Evolutionary conservation across 1,140 invertebrate species (phyloP).

Genomic region (Adoxophyes honmai): DNA sequence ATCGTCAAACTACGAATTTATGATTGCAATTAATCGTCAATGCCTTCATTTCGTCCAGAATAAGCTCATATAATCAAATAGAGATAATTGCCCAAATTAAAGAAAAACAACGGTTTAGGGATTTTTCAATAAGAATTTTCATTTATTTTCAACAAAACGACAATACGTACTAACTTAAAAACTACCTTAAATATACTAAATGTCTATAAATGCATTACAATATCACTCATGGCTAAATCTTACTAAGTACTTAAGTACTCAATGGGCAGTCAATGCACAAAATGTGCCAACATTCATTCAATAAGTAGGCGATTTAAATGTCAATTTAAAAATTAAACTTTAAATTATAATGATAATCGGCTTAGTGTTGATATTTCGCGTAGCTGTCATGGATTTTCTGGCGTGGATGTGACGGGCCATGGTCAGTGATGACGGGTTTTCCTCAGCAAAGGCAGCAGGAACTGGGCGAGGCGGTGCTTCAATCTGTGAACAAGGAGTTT

Average conservation of each 20-base stretch:
- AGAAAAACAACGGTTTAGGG: slow-evolving; percentile 42
- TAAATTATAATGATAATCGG: too few species aligned
- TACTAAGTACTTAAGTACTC: slow-evolving; percentile 20
- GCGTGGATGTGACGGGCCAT: background rate
- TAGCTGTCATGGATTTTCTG: background rate
- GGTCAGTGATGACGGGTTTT: slow-evolving; percentile 56
- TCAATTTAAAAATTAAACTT: too few species aligned
- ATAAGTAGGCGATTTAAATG: too few species aligned
- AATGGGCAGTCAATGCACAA: slow-evolving; percentile 1
- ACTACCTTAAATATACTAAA: slow-evolving; percentile 37
- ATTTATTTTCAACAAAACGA: slow-evolving; percentile 74
- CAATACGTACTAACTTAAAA: slow-evolving; percentile 38
- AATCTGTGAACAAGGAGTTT: slow-evolving; percentile 47
- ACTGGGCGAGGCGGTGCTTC: slow-evolving; percentile 52
- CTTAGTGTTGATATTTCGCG: too few species aligned
- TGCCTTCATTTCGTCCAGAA: too few species aligned
- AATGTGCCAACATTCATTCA: background rate
- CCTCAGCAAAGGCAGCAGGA: slow-evolving; percentile 56
- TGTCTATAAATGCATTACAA: slow-evolving; percentile 55
- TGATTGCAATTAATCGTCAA: too few species aligned
- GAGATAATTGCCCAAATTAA: too few species aligned
- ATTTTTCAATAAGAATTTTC: slow-evolving; percentile 73
- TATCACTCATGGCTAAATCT: slow-evolving; percentile 38
- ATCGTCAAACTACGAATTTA: too few species aligned
- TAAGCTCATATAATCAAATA: too few species aligned